These are phyloP conservation scores for Hybos culiciformis DNA, from an alignment of 2,888 invertebrate species.

Conservation along the genomic window DNA sequence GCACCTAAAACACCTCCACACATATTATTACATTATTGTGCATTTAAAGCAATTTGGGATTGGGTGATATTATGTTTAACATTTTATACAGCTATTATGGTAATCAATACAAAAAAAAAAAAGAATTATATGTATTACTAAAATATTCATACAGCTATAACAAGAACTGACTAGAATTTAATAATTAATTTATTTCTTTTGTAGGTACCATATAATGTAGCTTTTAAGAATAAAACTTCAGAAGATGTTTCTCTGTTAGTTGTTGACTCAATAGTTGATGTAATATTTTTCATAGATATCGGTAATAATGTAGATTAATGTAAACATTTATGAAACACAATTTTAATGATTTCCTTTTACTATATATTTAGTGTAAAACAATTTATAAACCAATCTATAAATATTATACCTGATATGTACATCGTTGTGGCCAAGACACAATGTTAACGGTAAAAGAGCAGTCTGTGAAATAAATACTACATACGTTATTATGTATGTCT, in stretches of 20 bases:
- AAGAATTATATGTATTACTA: too few relatives aligned
- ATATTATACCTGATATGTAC: too few relatives aligned
- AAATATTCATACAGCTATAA: not conserved
- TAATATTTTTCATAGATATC: conserved; percentile 99
- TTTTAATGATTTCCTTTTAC: too few relatives aligned
- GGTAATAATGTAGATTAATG: conserved; percentile 24
- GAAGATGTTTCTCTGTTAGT: conserved; percentile 90
- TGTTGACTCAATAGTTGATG: conserved; percentile 97
- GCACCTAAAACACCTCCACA: conserved; percentile 99
- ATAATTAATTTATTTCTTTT: not conserved
- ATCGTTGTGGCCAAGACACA: too few relatives aligned
- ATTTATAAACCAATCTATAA: too few relatives aligned
- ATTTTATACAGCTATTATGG: conserved; percentile 79
- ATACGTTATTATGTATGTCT: too few relatives aligned
- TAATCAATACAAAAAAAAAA: conserved; percentile 19
- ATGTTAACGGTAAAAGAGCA: too few relatives aligned
- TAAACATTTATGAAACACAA: too few relatives aligned
- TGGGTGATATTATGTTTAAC: conserved; percentile 99
- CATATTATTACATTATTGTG: conserved; percentile 98
- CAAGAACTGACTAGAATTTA: not conserved
- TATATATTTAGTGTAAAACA: too few relatives aligned
- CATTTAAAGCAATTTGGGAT: conserved; percentile 99
- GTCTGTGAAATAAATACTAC: too few relatives aligned
- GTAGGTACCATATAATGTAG: conserved; percentile 96
- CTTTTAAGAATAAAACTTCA: conserved; percentile 98